phyloP scores from a whole-genome alignment of 1,140 invertebrate species.

The Bursaphelenchus mucronatus region DNA sequence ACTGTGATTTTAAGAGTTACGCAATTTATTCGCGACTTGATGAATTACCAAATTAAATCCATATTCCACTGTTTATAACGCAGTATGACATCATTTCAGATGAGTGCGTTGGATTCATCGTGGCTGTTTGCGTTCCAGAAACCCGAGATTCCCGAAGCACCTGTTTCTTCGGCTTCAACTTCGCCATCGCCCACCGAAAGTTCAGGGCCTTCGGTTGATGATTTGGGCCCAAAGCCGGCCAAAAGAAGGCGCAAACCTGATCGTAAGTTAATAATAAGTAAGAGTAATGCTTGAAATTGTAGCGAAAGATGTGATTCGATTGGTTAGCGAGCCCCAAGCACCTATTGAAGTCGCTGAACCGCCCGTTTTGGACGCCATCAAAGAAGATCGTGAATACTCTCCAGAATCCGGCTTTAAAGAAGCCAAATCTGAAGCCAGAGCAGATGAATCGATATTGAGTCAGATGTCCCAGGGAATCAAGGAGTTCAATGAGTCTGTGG shows the following conservation, averaged over 20 bases:
- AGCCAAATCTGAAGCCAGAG: conserved; percentile 12
- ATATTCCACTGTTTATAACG: too few relatives aligned
- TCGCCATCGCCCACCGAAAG: too few relatives aligned
- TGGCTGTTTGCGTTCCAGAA: too few relatives aligned
- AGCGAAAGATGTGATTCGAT: conserved; percentile 31
- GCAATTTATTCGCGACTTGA: too few relatives aligned
- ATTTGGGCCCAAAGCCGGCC: conserved; percentile 23
- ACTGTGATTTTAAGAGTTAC: too few relatives aligned
- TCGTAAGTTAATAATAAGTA: conserved; percentile 10
- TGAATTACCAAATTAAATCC: too few relatives aligned
- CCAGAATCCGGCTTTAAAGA: not conserved
- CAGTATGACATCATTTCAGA: too few relatives aligned
- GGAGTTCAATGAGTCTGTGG: not conserved
- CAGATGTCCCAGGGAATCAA: conserved; percentile 25
- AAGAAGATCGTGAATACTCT: conserved; percentile 1
- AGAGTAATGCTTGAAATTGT: not conserved
- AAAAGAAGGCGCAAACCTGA: conserved; percentile 30
- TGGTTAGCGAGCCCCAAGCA: conserved; percentile 10
- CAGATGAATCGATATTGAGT: conserved; percentile 1
- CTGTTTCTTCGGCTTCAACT: too few relatives aligned
- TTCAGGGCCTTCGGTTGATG: not conserved
- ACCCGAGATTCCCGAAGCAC: too few relatives aligned
- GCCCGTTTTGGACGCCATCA: not conserved
- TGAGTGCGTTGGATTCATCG: too few relatives aligned
- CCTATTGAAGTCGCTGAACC: not conserved